Evolutionary conservation across 2,888 invertebrate genomes (phyloP), one percentile per base, ranked within the genome.

Genomic region (Drosophila kuntzei): DNA sequence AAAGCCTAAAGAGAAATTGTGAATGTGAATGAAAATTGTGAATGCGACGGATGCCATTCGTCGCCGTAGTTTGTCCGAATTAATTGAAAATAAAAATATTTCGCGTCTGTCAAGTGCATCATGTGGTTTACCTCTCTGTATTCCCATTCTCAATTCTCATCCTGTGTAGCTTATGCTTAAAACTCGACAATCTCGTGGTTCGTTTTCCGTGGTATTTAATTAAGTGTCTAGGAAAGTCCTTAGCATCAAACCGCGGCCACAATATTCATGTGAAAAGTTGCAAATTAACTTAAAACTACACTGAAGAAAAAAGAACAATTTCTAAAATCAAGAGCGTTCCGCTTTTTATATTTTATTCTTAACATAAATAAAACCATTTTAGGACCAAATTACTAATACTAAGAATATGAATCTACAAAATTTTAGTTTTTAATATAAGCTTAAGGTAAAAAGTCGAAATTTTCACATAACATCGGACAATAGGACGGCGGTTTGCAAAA

Each of bases 31-130:
- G 36, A 57, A 36, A 36, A 54, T n/a, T 44, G 43, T 34, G 44
- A 37, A 37, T 47, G 29, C 4, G 29, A 14, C 37, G 37, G 18
- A n/a, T 27, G 36, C 6, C 14, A 44, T 22, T 36, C 36, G 27
- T 51, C 25, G 49, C n/a, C 16, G 16, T 12, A 7, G 12, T 39
- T 27, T 39, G 4, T 22, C 34, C 18, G 34, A 62, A 75, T 71
- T 62, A 50, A 75, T 68, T 78, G 71, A 67, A 78, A 78, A 71
- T 67, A 54, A 55, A 71, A 75, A 67, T 62, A 67, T 66, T 64
- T 63, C 20, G 8, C 53, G 47, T 34, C 39, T 39, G n/a, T 20
- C 32, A 22, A 54, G 43, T 29, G 9, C 16, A 51, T 12, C 25
- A 27, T 18, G n/a, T 8, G 12, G 11, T 27, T 49, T 14, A 12